Evolutionary conservation across 2,888 invertebrate species (phyloP), one percentile per base, ranked within the genome.

Genomic region (Lordiphosa andalusiaca): DNA sequence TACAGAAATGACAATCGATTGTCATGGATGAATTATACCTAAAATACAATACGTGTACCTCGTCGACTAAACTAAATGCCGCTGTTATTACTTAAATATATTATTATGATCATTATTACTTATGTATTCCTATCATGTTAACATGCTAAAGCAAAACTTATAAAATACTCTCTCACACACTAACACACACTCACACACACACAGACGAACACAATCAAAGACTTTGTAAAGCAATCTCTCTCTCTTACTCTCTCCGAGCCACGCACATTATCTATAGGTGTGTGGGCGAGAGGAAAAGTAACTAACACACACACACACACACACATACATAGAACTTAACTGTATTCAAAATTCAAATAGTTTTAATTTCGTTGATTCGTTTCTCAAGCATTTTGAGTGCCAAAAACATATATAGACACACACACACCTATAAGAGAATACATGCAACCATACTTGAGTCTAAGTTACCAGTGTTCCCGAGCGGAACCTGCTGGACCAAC

Each of bases 401-500:
- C 60, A 60, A 60, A 25, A 60, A 21, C 52, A n/a, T 44, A 36
- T 16, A 35, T 33, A 10, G 30, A 36, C 7, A 7, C 30, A 10
- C 13, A 35, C 56, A n/a, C 13, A 35, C 56, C n/a, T 12, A 37
- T 30, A 25, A 57, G 41, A 10, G 16, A 48, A 30, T 21, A 25
- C 35, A 5, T 12, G 6, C 6, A 25, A 35, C 21, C 19, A 48
- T 40, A 23, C 12, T 25, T 25, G 25, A 25, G 37, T 44, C 48
- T 48, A 25, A 46, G 35, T 61, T 46, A 63, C 46, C 44, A 49
- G 49, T 33, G 56, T 55, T 63, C 56, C 55, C 46, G 12, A 12
- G 44, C 49, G 38, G 40, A 61, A 44, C 49, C 61, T 58, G 62
- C 60, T 53, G 71, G 64, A 74, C 78, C 80, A 82, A 76, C 47